Base-by-base conservation (phyloP, 2,888 invertebrate genomes). In the Notodonta ziczac region DNA sequence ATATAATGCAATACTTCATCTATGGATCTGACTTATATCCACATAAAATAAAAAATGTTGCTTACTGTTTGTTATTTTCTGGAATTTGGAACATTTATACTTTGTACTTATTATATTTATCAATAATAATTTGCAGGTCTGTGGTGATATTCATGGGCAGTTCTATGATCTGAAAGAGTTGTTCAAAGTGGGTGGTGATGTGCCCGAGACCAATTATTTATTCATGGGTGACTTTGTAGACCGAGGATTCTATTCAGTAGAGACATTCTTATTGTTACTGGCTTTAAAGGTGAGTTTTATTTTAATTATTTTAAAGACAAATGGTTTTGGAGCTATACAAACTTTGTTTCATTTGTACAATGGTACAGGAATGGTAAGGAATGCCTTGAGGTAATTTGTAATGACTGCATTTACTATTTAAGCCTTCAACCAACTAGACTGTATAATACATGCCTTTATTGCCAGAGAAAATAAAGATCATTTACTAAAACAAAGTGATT, bases 211-310 rank as follows among this genome's bases (percentile, higher is more conserved):
- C 70, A 99, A 99, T 92, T 99, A 99, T 87, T 94, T 99, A 67
- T 99, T 99, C 86, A 98, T 99, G 97, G 99, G 99, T 24, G 99
- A 99, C 90, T 99, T 99, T 94, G 99, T 99, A 10, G 99, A 99
- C 89, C 95, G 99, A 93, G 99, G 99, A 52, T 99, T 99, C 92
- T 99, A 99, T 93, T 98, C 98, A 82, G 99, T 99, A 13, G 99
- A 99, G 94, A 99, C 99, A 65, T 99, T 99, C 94, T 95, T 99
- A 75, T 94, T 99, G 75, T 94, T 99, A 69, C 94, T 99, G 83
- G 99, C 99, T 64, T 94, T 99, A 72, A 99, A 99, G 95, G 99
- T 99, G 93, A 82, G 74, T 59, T 8, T 24, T 24, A 24, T 24
- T 24, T 44, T 16, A 12, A 46, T n/a, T 0, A 48, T 48, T 8